Percentiles rank a stretch among this genome's conserved stretches.
phyloP scores from a whole-genome alignment of 2,888 invertebrate species.

The Drosophila pegasa region DNA sequence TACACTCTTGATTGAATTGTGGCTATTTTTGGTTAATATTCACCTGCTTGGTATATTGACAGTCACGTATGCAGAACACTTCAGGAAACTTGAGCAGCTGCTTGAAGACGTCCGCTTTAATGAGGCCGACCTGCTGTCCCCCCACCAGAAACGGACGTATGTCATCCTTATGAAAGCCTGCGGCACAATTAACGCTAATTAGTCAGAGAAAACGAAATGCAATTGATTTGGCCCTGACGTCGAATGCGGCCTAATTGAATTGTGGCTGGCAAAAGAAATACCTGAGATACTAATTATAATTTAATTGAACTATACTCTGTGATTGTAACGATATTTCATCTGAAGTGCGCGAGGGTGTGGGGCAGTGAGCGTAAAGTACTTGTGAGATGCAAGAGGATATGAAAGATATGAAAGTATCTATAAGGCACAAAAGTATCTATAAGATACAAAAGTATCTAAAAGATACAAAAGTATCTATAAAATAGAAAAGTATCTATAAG shows the following conservation, averaged over 20 bases:
- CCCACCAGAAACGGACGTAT: constrained; percentile 95
- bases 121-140: constrained; percentile 94
- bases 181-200: constrained; percentile 44
- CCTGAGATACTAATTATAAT: neutral
- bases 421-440: neutral
- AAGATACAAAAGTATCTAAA: neutral
- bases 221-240: constrained; percentile 16
- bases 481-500: neutral
- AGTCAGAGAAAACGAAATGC: constrained; percentile 21
- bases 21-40: constrained; percentile 20
- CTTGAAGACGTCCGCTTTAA: constrained; percentile 93
- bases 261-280: constrained; percentile 20
- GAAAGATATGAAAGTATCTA: neutral
- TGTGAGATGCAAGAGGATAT: neutral
- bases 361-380: neutral
- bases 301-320: neutral
- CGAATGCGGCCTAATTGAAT: constrained; percentile 1
- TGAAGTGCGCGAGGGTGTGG: neutral
- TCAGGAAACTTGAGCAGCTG: constrained; percentile 93
- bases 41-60: constrained; percentile 83
- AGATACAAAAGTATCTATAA: neutral
- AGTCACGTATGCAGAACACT: constrained; percentile 86
- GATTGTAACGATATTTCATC: neutral
- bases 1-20: constrained; percentile 1
- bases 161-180: constrained; percentile 91